Evolutionary conservation across 2,888 invertebrate species (phyloP), one percentile per base, ranked within the genome.

Genomic region (Tribolium freemani): DNA sequence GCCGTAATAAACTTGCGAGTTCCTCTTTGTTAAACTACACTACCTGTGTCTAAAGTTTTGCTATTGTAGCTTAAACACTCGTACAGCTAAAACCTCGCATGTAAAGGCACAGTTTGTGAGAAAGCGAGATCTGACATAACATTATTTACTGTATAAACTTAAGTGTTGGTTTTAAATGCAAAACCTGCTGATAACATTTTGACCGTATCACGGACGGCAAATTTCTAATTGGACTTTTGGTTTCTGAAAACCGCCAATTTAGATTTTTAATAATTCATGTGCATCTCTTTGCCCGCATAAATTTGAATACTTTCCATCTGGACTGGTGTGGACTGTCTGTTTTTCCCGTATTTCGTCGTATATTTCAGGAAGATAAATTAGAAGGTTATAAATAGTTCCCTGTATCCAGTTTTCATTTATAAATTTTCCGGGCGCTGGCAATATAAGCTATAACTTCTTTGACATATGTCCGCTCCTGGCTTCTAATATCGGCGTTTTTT

Each of bases 391-490:
- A 45, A 45, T 58, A 58, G 45, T 58, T 20, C 31, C n/a, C 21
- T 16, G 0, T 16, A 30, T 13, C n/a, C 5, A 58, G n/a, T 44
- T 58, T 57, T 45, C 21, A 45, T 56, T 56, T 38, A 38, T n/a
- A 56, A 56, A 30, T 26, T 56, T 56, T 30, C 31, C 26, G 10
- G 4, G 38, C 30, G 11, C 10, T 8, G 10, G 56, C n/a, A 56
- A 45, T 57, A 38, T 57, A 57, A 31, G 38, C 56, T 38, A 57
- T 21, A 45, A 45, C 38, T 16, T 20, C 44, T 57, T 16, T 16
- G 44, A 44, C 58, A 58, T 58, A 4, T 57, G 16, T 45, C 58
- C 10, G 38, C 45, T 58, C 45, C 10, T 45, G 20, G 58, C 11
- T 56, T 31, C 13, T 13, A 10, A 9, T 56, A 10, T 38, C 11